phyloP scores from a whole-genome alignment of 1,140 invertebrate species.

The Dysdera silvatica region DNA sequence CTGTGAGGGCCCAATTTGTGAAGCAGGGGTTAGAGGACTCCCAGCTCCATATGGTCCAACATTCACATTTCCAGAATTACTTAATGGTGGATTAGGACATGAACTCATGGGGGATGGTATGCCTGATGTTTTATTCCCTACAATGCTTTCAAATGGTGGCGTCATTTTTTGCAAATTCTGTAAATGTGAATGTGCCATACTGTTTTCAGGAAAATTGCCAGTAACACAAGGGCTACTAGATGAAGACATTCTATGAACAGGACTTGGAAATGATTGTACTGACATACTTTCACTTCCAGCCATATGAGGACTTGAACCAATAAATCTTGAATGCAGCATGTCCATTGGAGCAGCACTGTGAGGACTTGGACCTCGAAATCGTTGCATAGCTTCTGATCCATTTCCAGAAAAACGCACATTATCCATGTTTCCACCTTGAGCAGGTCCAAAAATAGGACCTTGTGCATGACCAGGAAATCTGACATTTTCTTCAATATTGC shows the following conservation, averaged over 20 bases:
- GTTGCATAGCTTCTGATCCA: slow-evolving; percentile 26
- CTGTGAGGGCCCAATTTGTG: slow-evolving; percentile 17
- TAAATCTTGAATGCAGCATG: slow-evolving; percentile 26
- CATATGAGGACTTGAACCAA: slow-evolving; percentile 25
- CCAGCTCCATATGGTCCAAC: slow-evolving; percentile 17
- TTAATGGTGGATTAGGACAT: slow-evolving; percentile 26
- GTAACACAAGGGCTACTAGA: slow-evolving; percentile 16
- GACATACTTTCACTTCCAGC: slow-evolving; percentile 21
- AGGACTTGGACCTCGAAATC: slow-evolving; percentile 38
- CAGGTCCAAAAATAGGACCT: slow-evolving; percentile 16
- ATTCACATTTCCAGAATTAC: slow-evolving; percentile 25
- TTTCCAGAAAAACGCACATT: slow-evolving; percentile 16
- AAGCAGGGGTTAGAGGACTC: slow-evolving; percentile 10
- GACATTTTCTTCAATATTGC: slow-evolving; percentile 55
- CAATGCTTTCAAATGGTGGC: slow-evolving; percentile 33
- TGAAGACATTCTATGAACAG: slow-evolving; percentile 7
- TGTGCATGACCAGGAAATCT: slow-evolving; percentile 45
- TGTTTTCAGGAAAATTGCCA: slow-evolving; percentile 8
- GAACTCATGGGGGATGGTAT: slow-evolving; percentile 15
- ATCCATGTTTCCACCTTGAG: slow-evolving; percentile 9
- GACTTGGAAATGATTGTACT: slow-evolving; percentile 17
- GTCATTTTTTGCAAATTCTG: slow-evolving; percentile 38
- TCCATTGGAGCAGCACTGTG: slow-evolving; percentile 35
- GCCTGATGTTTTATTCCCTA: slow-evolving; percentile 26
- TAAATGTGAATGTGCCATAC: slow-evolving; percentile 25